Base-by-base conservation (phyloP, 2,797 vertebrate species). In the Neomorphus geoffroyi region DNA sequence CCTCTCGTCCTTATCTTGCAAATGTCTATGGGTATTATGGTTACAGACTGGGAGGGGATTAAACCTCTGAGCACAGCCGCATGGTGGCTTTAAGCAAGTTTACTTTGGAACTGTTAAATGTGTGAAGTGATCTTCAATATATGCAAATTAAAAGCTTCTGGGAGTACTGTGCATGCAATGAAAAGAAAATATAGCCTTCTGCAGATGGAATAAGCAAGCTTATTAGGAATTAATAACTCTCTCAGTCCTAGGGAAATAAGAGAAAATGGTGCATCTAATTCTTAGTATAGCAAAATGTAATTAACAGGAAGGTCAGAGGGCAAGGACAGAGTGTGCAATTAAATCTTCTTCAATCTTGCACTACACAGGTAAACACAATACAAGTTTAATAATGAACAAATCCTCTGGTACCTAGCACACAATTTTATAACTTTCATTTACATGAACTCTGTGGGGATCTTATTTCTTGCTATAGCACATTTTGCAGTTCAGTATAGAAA, bases 131-230 rank as follows among this genome's bases (percentile, higher is more conserved):
- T 91, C 82, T 83, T 93, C 90, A 92, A 67, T 93, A 81, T 88
- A 95, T 96, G 88, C 85, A 96, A 96, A 96, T 96, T 67, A 96
- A 96, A 95, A 94, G 92, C 94, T 96, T 92, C 96, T 90, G 77
- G 73, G 75, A 93, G 57, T 88, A 64, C 94, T 79, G 80, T 54
- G 80, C 61, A 88, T 74, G 64, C 84, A 92, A 54, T 79, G 86
- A 89, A 90, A 95, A 53, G 86, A 84, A 96, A 97, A 96, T 86
- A 79, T 65, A 94, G 90, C 83, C 54, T 90, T 80, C 60, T 94
- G 72, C 91, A 93, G 88, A 84, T 77, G 70, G 83, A 94, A 95
- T 85, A 96, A 93, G 58, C 65, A 86, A 97, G 88, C 94, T 96
- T 94, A 95, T 94, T 96, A 96, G 77, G 60, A 96, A 81, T 74